Evolutionary conservation across 2,113 vertebrate genomes (phyloP), one percentile per base, ranked within the genome.

Genomic region (Mirounga angustirostris): DNA sequence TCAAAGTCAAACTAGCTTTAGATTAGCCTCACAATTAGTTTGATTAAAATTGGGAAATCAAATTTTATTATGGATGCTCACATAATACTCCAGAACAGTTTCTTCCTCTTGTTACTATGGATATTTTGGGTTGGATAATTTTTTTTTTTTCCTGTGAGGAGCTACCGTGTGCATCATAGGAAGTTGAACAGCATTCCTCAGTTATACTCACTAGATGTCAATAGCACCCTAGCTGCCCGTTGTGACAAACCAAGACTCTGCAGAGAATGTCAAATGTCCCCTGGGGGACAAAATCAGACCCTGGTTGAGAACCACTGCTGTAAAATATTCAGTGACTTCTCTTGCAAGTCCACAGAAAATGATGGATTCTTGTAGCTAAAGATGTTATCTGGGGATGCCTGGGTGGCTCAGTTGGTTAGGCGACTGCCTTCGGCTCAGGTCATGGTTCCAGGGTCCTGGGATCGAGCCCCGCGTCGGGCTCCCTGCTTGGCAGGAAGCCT

Each of bases 1-100:
- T 94, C 74, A 95, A 93, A 30, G 59, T 92, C 69, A 91, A 63
- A 84, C 0, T 89, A 78, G 36, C 50, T 95, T 87, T 82, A 80
- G n/a, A 74, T 91, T 88, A 84, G 43, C 28, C 9, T 58, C 59
- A 10, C 12, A 67, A 52, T 69, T 86, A 30, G 46, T 95, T 96
- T 85, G 86, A 78, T 85, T 83, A 89, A 85, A 95, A 89, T 59
- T 76, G 2, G 50, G 43, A 81, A 93, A 86, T 9, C 40, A 95
- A 9, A 18, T 92, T 95, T 92, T 92, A 54, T 91, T 65, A 80
- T 50, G 26, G 19, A 40, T 78, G 0, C 24, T 93, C 83, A 89
- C 22, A n/a, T 43, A 90, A 74, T 65, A 33, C 9, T 52, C 71
- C 94, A 78, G 91, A 95, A 54, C 15, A 5, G 4, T 94, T 84